A percentile compares a stretch with the other conserved stretches of the same genome.
Conservation (phyloP, 2,797 vertebrate species). For the Acomys russatus region DNA sequence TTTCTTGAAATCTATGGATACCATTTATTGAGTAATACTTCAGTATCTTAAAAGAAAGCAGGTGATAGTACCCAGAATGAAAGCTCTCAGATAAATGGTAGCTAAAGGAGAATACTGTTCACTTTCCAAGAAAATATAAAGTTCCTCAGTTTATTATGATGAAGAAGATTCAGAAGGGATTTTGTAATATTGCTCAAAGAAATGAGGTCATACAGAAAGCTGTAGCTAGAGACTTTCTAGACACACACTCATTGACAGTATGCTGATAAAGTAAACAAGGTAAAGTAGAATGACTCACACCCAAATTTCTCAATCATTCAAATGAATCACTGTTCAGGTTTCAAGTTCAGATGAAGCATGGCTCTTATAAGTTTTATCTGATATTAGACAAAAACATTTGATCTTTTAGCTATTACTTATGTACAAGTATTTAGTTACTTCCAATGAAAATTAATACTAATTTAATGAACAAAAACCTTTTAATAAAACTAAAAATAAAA, state of each 20-base stretch:
- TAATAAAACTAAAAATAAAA: slow-evolving; percentile 1
- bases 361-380: not conserved
- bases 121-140: not conserved
- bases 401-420: not conserved
- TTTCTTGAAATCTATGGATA: not conserved
- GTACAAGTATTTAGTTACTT: not conserved
- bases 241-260: not conserved
- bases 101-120: not conserved
- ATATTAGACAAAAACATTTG: not conserved
- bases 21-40: not conserved
- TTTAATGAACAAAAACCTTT: not conserved
- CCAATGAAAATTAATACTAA: not conserved
- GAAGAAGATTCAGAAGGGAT: not conserved
- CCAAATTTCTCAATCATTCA: not conserved
- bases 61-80: not conserved
- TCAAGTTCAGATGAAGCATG: not conserved
- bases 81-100: not conserved
- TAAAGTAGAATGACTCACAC: not conserved
- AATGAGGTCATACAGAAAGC: not conserved
- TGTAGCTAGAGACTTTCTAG: not conserved
- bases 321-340: not conserved
- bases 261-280: not conserved
- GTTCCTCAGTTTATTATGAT: not conserved
- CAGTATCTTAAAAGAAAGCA: not conserved
- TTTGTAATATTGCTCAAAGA: not conserved